Percentiles rank a stretch among this genome's conserved stretches.
Conservation (phyloP, 1,140 invertebrate species). For the Protaetia brevitarsis region DNA sequence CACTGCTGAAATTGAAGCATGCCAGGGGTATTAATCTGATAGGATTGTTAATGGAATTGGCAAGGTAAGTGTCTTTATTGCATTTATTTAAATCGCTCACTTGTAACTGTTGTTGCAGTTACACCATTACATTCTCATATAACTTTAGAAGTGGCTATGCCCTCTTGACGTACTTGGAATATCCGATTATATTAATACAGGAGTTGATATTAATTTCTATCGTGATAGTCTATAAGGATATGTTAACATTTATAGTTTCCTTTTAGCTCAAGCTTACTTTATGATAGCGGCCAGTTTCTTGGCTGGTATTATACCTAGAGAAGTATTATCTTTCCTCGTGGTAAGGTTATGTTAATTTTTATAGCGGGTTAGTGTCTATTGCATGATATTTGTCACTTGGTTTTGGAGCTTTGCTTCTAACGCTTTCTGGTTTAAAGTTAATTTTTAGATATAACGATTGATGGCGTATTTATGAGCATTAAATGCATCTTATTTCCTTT, state of each 20-base stretch:
- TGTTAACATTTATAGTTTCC: conserved; percentile 48
- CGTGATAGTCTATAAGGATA: conserved; percentile 59
- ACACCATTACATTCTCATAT: conserved; percentile 66
- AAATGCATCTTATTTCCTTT: too few species aligned
- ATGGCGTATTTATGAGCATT: too few species aligned
- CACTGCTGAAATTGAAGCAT: conserved; percentile 56
- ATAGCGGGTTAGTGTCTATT: not conserved
- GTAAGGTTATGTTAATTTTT: conserved; percentile 53
- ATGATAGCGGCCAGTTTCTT: conserved; percentile 51
- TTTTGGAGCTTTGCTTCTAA: not conserved
- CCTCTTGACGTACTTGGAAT: conserved; percentile 68
- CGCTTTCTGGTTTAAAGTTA: too few species aligned
- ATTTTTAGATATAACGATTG: too few species aligned
- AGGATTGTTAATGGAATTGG: conserved; percentile 63
- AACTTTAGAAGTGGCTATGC: conserved; percentile 67
- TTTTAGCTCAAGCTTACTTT: conserved; percentile 52
- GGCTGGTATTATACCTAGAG: conserved; percentile 54
- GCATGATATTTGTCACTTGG: not conserved
- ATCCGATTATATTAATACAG: conserved; percentile 67
- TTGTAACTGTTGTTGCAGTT: conserved; percentile 56
- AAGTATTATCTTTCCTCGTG: conserved; percentile 56
- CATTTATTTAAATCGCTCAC: conserved; percentile 37
- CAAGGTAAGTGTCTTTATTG: conserved; percentile 53
- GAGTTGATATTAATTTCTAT: conserved; percentile 64
- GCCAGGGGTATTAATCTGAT: conserved; percentile 61